A percentile compares a stretch with the other conserved stretches of the same genome.
These are phyloP conservation scores for Octodon degus DNA, from an alignment of 2,113 vertebrate genomes.

Conservation along the genomic window DNA sequence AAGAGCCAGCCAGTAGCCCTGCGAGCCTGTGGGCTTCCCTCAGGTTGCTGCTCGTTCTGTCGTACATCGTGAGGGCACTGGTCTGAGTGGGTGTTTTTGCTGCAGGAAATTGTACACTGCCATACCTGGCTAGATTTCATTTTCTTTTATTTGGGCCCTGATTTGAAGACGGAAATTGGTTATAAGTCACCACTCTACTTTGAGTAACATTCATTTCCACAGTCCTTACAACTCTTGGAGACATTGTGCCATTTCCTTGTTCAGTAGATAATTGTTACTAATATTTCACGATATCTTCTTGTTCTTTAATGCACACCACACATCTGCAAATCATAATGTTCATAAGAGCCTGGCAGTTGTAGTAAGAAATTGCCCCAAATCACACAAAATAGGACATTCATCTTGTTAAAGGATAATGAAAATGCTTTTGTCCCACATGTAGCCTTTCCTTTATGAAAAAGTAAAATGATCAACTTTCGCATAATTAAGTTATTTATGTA, in stretches of 20 bases:
- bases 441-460: constrained; percentile 41
- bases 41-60: constrained; percentile 96
- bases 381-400: constrained; percentile 50
- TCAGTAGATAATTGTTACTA: constrained; percentile 38
- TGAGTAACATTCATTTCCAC: constrained; percentile 53
- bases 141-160: constrained; percentile 79
- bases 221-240: constrained; percentile 71
- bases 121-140: constrained; percentile 66
- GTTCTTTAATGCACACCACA: constrained; percentile 52
- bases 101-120: constrained; percentile 85
- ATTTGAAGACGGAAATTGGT: constrained; percentile 78
- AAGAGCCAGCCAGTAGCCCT: constrained; percentile 98
- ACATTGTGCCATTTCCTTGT: constrained; percentile 67
- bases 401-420: constrained; percentile 57
- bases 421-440: constrained; percentile 58
- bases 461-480: constrained; percentile 57
- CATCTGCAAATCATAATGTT: constrained; percentile 70
- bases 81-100: constrained; percentile 88
- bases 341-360: constrained; percentile 38
- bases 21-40: constrained; percentile 98
- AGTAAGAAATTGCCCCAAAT: constrained; percentile 24
- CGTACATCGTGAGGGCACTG: constrained; percentile 85
- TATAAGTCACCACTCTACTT: constrained; percentile 68
- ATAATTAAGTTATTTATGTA: constrained; percentile 19
- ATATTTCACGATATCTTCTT: constrained; percentile 71